phyloP scores from a whole-genome alignment of 1,140 invertebrate genomes.

The Brachionus manjavacas region DNA sequence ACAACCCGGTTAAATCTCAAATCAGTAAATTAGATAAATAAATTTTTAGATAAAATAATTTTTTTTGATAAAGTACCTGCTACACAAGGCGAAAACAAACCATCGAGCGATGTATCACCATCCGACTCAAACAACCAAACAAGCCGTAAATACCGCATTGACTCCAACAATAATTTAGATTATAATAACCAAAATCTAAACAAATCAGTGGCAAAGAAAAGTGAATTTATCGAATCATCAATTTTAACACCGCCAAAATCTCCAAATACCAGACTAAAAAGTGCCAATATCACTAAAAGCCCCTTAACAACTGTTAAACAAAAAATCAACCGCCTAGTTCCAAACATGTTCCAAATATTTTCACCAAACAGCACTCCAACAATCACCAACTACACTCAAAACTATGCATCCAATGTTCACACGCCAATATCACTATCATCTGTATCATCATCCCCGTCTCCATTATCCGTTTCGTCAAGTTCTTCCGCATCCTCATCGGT shows the following conservation, averaged over 20 bases:
- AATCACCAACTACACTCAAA: background rate
- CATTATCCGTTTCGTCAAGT: conserved; percentile 13
- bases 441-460: conserved; percentile 9
- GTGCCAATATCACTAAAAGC: background rate
- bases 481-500: conserved; percentile 17
- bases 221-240: background rate
- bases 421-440: conserved; percentile 9
- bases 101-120: background rate
- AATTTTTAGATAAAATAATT: background rate
- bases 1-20: conserved; percentile 16
- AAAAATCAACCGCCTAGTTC: conserved; percentile 35
- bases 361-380: background rate
- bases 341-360: conserved; percentile 27
- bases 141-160: background rate
- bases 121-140: background rate
- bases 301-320: conserved; percentile 24
- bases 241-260: conserved; percentile 24
- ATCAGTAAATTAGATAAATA: background rate
- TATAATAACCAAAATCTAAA: background rate
- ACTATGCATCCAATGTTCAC: background rate
- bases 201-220: background rate
- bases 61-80: background rate
- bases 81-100: background rate
- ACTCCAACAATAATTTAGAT: conserved; percentile 20
- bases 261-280: conserved; percentile 8